Percentiles rank a stretch among this genome's conserved stretches.
phyloP scores from a whole-genome alignment of 2,797 vertebrate species.

The Siniperca obscura region DNA sequence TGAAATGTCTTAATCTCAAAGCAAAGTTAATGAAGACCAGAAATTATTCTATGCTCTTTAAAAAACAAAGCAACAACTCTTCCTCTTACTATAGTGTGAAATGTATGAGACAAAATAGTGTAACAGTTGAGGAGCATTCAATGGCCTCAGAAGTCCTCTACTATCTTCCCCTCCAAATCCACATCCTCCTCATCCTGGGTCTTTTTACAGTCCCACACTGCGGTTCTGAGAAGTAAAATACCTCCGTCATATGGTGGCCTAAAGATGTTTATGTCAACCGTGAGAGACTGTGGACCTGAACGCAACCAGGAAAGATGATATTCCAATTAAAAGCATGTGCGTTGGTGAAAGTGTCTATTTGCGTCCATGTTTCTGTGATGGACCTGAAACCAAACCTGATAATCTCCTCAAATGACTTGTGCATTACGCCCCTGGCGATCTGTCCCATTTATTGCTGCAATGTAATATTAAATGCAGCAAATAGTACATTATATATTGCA shows the following conservation, averaged over 20 bases:
- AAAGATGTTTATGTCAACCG: conserved; percentile 20
- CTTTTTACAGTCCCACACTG: conserved; percentile 66
- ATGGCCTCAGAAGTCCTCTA: conserved; percentile 15
- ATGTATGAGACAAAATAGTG: neutral
- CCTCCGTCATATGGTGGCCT: conserved; percentile 10
- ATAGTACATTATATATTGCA: neutral
- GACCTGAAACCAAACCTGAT: conserved; percentile 38
- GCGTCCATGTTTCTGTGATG: conserved; percentile 1
- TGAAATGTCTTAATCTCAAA: neutral
- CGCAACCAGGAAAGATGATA: conserved; percentile 31
- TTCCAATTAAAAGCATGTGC: neutral
- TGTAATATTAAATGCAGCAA: neutral
- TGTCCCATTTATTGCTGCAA: conserved; percentile 50
- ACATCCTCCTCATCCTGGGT: conserved; percentile 5
- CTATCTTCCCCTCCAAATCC: conserved; percentile 20
- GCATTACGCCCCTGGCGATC: conserved; percentile 29
- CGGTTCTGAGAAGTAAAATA: conserved; percentile 63
- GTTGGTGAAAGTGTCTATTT: neutral
- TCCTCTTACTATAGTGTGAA: neutral
- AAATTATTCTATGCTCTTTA: neutral
- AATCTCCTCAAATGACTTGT: conserved; percentile 28
- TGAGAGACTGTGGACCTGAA: conserved; percentile 1
- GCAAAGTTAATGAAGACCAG: neutral
- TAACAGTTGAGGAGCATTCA: neutral
- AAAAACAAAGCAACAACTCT: neutral